These are phyloP conservation scores for Stomatorhinus ivindoensis DNA, from an alignment of 2,113 vertebrate species.

Conservation along the genomic window DNA sequence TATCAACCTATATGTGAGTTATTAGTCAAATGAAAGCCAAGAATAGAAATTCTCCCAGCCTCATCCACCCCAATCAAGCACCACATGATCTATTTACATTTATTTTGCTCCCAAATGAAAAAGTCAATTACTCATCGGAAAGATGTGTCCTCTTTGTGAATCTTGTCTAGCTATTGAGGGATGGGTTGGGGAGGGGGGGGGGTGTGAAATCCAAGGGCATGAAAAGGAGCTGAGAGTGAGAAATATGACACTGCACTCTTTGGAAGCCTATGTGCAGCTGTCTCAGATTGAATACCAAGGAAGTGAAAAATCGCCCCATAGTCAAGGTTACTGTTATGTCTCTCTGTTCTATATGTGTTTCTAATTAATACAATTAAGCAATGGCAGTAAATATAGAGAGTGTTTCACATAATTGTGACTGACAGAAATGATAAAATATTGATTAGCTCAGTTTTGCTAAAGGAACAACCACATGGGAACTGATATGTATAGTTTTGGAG, in stretches of 20 bases:
- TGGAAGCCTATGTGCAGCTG: conserved; percentile 72
- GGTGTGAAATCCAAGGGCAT: conserved; percentile 55
- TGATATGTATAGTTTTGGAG: not conserved
- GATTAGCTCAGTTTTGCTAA: not conserved
- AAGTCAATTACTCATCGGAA: not conserved
- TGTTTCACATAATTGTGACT: not conserved
- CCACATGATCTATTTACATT: not conserved
- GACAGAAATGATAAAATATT: not conserved
- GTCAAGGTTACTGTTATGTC: not conserved
- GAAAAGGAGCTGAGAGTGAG: conserved; percentile 59
- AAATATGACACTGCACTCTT: conserved; percentile 60
- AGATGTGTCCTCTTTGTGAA: not conserved
- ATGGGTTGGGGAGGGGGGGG: conserved; percentile 37
- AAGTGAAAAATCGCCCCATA: conserved; percentile 31
- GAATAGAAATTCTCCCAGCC: not conserved
- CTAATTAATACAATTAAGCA: not conserved
- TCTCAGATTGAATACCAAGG: conserved; percentile 40
- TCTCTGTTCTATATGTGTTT: not conserved
- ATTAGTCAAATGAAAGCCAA: not conserved
- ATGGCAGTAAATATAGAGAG: not conserved
- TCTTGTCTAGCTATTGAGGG: conserved; percentile 34
- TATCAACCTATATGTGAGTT: not conserved
- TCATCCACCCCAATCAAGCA: not conserved
- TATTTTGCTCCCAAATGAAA: not conserved
- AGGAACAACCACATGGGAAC: not conserved